Conservation (phyloP, 2,888 invertebrate species). For the Drosophila imparisetae region DNA sequence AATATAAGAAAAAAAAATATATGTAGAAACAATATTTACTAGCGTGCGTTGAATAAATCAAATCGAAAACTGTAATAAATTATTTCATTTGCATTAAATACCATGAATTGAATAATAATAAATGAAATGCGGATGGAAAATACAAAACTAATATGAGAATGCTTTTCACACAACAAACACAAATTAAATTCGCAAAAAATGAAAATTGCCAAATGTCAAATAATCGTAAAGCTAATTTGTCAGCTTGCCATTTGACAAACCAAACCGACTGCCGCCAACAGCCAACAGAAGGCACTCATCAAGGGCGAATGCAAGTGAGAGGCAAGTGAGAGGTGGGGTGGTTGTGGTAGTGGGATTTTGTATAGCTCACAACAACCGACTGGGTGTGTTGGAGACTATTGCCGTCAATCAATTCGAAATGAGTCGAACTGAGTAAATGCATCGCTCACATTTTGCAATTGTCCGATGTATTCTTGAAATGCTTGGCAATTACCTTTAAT, state of each 20-base stretch:
- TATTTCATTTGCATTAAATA: slow-evolving; percentile 66
- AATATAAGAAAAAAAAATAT: slow-evolving; percentile 36
- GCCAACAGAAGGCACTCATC: slow-evolving; percentile 6
- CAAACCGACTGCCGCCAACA: slow-evolving; percentile 5
- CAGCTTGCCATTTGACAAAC: slow-evolving; percentile 50
- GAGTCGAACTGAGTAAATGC: slow-evolving; percentile 44
- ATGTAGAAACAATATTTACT: slow-evolving; percentile 42
- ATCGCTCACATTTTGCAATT: slow-evolving; percentile 56
- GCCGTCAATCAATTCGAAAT: slow-evolving; percentile 65
- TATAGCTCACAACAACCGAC: slow-evolving; percentile 35
- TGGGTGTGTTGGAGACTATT: background rate
- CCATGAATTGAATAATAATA: slow-evolving; percentile 59
- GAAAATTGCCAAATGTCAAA: slow-evolving; percentile 53
- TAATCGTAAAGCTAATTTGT: slow-evolving; percentile 73
- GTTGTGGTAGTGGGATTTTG: slow-evolving; percentile 1
- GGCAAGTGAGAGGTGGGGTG: background rate
- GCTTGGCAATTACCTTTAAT: slow-evolving; percentile 56
- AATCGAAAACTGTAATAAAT: slow-evolving; percentile 58
- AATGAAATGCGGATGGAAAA: slow-evolving; percentile 22
- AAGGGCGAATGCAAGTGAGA: background rate
- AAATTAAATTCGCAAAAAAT: slow-evolving; percentile 9
- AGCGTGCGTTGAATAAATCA: slow-evolving; percentile 59
- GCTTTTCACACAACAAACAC: slow-evolving; percentile 25
- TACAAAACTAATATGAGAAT: slow-evolving; percentile 20
- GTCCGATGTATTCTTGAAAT: slow-evolving; percentile 48